Conservation (phyloP, 2,797 vertebrate species). For the Rousettus madagascariensis region DNA sequence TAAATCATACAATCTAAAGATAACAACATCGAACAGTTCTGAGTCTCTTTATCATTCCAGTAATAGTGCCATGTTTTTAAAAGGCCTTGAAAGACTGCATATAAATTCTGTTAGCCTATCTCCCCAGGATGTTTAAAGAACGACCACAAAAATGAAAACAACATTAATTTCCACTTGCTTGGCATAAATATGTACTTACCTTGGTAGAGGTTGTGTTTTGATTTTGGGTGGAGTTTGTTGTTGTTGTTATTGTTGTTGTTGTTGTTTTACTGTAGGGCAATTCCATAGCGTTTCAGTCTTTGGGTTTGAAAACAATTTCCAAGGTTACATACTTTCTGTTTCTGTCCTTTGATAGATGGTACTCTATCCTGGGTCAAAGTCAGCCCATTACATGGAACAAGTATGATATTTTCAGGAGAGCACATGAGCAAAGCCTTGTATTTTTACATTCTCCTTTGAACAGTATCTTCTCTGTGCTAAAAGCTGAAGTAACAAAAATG, state of each 20-base stretch:
- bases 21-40: neutral
- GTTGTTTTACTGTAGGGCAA: neutral
- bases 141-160: conserved; percentile 25
- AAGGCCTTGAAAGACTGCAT: neutral
- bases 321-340: neutral
- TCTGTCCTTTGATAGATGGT: neutral
- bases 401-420: neutral
- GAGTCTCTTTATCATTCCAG: conserved; percentile 29
- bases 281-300: neutral
- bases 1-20: conserved; percentile 32
- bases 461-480: neutral
- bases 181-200: neutral
- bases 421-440: neutral
- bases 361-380: conserved; percentile 6
- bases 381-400: neutral
- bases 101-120: conserved; percentile 15
- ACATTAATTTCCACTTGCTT: conserved; percentile 13
- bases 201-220: neutral
- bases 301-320: neutral
- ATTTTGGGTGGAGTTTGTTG: neutral
- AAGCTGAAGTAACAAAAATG: conserved; percentile 17
- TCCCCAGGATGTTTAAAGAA: neutral
- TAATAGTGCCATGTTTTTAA: conserved; percentile 15
- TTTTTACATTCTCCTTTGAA: neutral
- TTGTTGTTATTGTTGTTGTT: too few species aligned